phyloP scores from a whole-genome alignment of 2,797 vertebrate species.

The Allobates femoralis region DNA sequence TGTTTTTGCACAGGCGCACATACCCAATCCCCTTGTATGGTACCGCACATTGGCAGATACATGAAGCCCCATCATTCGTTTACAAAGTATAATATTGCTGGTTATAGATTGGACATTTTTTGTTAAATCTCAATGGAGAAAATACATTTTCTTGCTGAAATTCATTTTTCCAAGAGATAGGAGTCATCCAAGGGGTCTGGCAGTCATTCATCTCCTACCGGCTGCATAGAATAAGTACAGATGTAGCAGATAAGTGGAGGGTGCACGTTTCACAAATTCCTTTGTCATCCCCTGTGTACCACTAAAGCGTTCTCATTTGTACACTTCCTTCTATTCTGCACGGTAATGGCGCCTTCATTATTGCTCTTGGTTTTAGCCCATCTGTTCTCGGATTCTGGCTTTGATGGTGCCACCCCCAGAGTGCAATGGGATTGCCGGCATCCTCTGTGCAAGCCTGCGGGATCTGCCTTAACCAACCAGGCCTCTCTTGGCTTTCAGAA shows the following conservation, averaged over 20 bases:
- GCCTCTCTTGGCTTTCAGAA: slow-evolving; percentile 55
- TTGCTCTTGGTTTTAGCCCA: slow-evolving; percentile 22
- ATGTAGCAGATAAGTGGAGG: not conserved
- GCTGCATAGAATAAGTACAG: too few species aligned
- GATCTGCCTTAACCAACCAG: slow-evolving; percentile 48
- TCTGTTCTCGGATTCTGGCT: slow-evolving; percentile 50
- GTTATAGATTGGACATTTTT: not conserved
- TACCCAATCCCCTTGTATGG: too few species aligned
- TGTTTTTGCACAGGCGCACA: too few species aligned
- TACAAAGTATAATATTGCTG: not conserved
- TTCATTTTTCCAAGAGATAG: not conserved
- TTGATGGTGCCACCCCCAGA: slow-evolving; percentile 41
- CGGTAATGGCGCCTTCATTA: not conserved
- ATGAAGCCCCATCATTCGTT: not conserved
- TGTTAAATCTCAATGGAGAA: too few species aligned
- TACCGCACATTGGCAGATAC: not conserved
- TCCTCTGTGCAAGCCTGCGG: slow-evolving; percentile 53
- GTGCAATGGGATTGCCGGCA: slow-evolving; percentile 45
- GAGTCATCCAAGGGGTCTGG: not conserved
- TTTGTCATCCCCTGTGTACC: slow-evolving; percentile 15
- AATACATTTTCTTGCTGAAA: too few species aligned
- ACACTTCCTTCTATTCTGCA: slow-evolving; percentile 16
- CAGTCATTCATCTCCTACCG: not conserved
- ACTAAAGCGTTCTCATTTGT: slow-evolving; percentile 11
- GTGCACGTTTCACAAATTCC: slow-evolving; percentile 11